These are phyloP conservation scores for Achatina immaculata DNA, from an alignment of 1,140 invertebrate genomes.

Conservation along the genomic window DNA sequence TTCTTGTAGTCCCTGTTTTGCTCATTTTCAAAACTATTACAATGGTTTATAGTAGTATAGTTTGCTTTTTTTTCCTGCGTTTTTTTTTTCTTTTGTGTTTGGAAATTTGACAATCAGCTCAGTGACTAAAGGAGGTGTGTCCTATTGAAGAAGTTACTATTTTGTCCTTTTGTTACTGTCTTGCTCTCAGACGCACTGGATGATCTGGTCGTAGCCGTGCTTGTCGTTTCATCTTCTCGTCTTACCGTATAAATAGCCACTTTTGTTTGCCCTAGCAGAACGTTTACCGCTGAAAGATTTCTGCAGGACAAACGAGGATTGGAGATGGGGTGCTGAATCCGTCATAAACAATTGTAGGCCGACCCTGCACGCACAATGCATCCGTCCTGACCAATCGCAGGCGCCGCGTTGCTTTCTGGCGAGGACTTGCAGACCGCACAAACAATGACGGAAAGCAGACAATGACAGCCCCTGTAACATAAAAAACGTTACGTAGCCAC, in stretches of 20 bases:
- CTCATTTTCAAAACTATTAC: too few species aligned
- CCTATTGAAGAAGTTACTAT: background rate
- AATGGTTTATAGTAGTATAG: too few species aligned
- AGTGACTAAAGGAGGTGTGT: background rate
- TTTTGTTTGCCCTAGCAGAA: background rate
- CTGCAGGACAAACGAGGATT: conserved; percentile 4
- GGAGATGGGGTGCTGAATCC: background rate
- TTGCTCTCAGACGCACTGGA: background rate
- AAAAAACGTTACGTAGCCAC: background rate
- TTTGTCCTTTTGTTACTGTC: background rate
- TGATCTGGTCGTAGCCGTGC: background rate
- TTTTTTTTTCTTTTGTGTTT: background rate
- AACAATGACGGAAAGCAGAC: background rate
- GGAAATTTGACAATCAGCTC: background rate
- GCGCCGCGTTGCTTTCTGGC: background rate
- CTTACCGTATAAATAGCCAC: background rate
- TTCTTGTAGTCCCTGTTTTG: too few species aligned
- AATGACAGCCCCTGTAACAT: background rate
- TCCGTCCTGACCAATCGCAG: background rate
- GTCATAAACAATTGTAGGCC: background rate
- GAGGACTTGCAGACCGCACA: background rate
- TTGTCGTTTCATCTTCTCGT: background rate
- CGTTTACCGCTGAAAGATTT: background rate
- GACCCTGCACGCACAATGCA: background rate
- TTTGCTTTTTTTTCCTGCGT: too few species aligned